phyloP scores from a whole-genome alignment of 2,113 vertebrate genomes.

The Corythaeola cristata region DNA sequence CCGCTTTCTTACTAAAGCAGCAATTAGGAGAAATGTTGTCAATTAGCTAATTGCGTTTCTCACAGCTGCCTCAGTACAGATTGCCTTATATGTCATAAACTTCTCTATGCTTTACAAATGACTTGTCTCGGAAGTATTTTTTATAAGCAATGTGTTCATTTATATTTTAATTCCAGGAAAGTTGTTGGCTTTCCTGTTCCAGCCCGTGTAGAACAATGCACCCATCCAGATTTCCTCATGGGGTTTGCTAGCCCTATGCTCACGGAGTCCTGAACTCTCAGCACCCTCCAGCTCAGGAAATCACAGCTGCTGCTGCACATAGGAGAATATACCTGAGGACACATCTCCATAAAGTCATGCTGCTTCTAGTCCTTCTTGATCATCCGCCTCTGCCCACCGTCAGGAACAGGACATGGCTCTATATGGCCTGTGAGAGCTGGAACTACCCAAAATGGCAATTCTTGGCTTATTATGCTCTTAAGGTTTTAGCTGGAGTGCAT shows the following conservation, averaged over 20 bases:
- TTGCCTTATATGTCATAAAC: constrained; percentile 58
- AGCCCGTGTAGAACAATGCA: not conserved
- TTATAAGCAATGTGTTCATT: constrained; percentile 29
- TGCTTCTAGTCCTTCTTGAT: not conserved
- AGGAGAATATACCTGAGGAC: not conserved
- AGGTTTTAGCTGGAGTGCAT: not conserved
- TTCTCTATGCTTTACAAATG: not conserved
- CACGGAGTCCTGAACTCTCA: not conserved
- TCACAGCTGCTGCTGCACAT: not conserved
- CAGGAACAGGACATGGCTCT: not conserved
- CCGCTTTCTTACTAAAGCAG: not conserved
- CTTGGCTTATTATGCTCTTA: not conserved
- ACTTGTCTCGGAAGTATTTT: constrained; percentile 25
- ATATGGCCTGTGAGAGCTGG: not conserved
- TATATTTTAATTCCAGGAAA: constrained; percentile 62
- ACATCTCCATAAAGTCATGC: not conserved
- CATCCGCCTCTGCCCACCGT: not conserved
- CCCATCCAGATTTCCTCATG: not conserved
- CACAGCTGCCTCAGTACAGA: constrained; percentile 19
- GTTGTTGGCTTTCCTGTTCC: constrained; percentile 44
- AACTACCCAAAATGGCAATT: not conserved
- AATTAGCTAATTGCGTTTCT: constrained; percentile 57
- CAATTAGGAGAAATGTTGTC: constrained; percentile 30
- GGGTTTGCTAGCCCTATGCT: not conserved
- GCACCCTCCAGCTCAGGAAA: not conserved